phyloP scores from a whole-genome alignment of 2,797 vertebrate genomes.

The Hippoglossus hippoglossus region DNA sequence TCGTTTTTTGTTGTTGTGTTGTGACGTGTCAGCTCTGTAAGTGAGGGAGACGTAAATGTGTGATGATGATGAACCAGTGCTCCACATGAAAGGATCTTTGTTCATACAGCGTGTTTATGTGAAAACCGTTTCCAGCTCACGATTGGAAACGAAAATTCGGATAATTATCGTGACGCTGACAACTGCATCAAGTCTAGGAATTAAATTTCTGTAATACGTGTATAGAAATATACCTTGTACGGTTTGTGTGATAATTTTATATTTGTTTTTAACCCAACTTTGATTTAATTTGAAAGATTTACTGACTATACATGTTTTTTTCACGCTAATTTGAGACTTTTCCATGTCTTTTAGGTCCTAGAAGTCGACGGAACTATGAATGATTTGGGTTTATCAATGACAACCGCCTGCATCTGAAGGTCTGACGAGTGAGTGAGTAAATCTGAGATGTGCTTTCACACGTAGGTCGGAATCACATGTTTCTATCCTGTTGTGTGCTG shows the following conservation, averaged over 20 bases:
- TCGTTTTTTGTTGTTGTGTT: neutral
- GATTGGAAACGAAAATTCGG: neutral
- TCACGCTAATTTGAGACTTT: neutral
- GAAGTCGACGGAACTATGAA: neutral
- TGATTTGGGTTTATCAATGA: slow-evolving; percentile 20
- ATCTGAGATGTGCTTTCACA: neutral
- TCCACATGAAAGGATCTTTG: neutral
- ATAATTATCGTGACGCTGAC: too few relatives aligned
- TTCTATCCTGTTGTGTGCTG: neutral
- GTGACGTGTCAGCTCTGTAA: slow-evolving; percentile 10
- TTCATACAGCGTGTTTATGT: neutral
- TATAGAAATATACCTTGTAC: too few relatives aligned
- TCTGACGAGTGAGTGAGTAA: slow-evolving; percentile 35
- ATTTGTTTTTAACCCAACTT: too few relatives aligned
- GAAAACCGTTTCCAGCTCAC: neutral
- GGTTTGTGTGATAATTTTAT: too few relatives aligned
- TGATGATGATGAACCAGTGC: slow-evolving; percentile 15
- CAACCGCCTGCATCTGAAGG: neutral
- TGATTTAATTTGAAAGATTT: too few relatives aligned
- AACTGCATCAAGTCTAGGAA: too few relatives aligned
- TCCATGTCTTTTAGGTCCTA: slow-evolving; percentile 6
- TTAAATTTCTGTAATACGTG: too few relatives aligned
- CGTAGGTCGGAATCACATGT: neutral
- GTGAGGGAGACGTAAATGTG: slow-evolving; percentile 10
- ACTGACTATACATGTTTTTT: too few relatives aligned